A percentile compares a stretch with the other conserved stretches of the same genome.
Evolutionary conservation across 1,140 invertebrate species (phyloP).

Genomic region (Eubasilissa regina): DNA sequence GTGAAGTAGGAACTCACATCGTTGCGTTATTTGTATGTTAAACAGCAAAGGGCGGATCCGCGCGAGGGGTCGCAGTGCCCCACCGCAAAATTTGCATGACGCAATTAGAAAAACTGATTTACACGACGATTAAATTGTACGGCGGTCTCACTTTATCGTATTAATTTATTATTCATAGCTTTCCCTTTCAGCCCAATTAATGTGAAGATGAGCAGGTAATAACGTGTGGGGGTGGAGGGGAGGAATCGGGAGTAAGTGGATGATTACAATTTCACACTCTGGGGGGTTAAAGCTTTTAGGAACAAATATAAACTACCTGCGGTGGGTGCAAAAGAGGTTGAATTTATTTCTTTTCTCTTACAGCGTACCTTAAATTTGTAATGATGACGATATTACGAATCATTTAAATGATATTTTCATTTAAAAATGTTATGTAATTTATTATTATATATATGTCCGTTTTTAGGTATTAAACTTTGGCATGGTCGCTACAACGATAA

Average conservation of each 20-base stretch:
- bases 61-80: neutral
- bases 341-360: no score
- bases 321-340: no score
- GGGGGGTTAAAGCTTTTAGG: conserved; percentile 17
- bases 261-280: conserved; percentile 29
- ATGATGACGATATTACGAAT: no score
- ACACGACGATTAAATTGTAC: conserved; percentile 51
- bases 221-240: conserved; percentile 2
- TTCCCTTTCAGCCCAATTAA: conserved; percentile 59
- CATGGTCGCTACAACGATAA: no score
- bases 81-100: conserved; percentile 39
- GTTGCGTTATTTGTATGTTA: neutral
- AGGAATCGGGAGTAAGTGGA: conserved; percentile 30
- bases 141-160: conserved; percentile 25
- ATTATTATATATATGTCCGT: no score
- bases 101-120: conserved; percentile 58
- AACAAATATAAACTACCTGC: no score
- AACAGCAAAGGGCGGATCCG: neutral
- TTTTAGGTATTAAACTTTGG: no score
- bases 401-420: no score
- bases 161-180: conserved; percentile 59
- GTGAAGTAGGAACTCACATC: no score
- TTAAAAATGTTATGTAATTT: no score
- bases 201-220: conserved; percentile 49
- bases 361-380: no score